Percentiles rank a stretch among this genome's conserved stretches.
Evolutionary conservation across 2,888 invertebrate genomes (phyloP).

Genomic region (Himalopsyche tibetana): DNA sequence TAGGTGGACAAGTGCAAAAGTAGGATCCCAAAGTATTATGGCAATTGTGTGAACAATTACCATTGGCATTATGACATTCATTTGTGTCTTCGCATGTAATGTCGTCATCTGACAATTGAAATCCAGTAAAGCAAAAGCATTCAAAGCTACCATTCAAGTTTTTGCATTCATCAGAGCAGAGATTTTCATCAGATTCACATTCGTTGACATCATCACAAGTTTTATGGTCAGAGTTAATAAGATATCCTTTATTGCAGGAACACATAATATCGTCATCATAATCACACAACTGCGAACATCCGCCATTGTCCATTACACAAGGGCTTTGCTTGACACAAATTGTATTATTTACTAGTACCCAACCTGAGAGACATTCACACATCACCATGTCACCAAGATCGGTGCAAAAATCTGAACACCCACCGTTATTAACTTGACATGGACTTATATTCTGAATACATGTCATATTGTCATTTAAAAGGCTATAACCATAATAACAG

Average conservation of each 20-base stretch:
- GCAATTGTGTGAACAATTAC: conserved; percentile 67
- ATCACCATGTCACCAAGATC: conserved; percentile 68
- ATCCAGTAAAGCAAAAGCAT: conserved; percentile 75
- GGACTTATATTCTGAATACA: conserved; percentile 67
- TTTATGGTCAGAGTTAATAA: conserved; percentile 71
- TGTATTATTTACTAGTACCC: conserved; percentile 70
- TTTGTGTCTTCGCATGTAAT: conserved; percentile 74
- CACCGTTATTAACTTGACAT: conserved; percentile 69
- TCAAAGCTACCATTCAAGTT: conserved; percentile 74
- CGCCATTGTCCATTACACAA: conserved; percentile 72
- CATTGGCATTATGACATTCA: conserved; percentile 72
- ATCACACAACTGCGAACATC: conserved; percentile 78
- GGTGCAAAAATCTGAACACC: conserved; percentile 74
- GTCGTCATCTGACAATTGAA: conserved; percentile 68
- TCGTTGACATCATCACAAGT: conserved; percentile 75
- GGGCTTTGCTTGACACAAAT: conserved; percentile 76
- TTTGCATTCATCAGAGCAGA: conserved; percentile 70
- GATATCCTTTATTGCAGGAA: conserved; percentile 72
- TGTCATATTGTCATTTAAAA: conserved; percentile 70
- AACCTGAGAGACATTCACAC: conserved; percentile 78
- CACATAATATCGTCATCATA: conserved; percentile 76
- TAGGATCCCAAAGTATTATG: conserved; percentile 47
- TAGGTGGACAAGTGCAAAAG: conserved; percentile 34
- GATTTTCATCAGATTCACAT: conserved; percentile 72
- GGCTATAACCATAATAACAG: conserved; percentile 73